phyloP scores from a whole-genome alignment of 2,113 vertebrate genomes.

The Agelaius phoeniceus region DNA sequence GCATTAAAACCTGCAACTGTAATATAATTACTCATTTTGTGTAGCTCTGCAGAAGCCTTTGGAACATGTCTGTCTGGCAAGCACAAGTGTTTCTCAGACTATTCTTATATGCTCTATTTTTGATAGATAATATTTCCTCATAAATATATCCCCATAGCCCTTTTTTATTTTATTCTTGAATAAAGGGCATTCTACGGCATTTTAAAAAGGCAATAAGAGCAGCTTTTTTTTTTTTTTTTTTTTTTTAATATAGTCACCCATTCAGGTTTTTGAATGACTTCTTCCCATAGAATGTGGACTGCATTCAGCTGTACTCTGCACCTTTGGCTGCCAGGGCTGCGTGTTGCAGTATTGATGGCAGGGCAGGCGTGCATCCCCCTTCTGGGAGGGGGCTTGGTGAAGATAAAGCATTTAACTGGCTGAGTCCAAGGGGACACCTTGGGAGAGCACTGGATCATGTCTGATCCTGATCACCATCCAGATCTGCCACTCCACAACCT shows the following conservation, averaged over 20 bases:
- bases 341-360: neutral
- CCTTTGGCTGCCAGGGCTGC: neutral
- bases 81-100: neutral
- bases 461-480: no score
- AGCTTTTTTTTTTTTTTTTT: neutral
- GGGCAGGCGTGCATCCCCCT: rapidly evolving
- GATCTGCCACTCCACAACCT: neutral
- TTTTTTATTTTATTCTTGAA: neutral
- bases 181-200: neutral
- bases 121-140: neutral
- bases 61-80: neutral
- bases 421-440: neutral
- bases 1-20: neutral
- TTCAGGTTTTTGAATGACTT: neutral
- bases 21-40: neutral
- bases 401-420: neutral
- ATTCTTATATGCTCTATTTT: neutral
- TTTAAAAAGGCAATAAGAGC: neutral
- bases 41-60: neutral
- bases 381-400: neutral
- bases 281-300: neutral
- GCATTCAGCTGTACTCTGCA: neutral
- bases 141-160: neutral
- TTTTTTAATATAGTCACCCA: neutral
- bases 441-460: neutral